Evolutionary conservation across 2,113 vertebrate species (phyloP).

Genomic region (Hystrix cristata): DNA sequence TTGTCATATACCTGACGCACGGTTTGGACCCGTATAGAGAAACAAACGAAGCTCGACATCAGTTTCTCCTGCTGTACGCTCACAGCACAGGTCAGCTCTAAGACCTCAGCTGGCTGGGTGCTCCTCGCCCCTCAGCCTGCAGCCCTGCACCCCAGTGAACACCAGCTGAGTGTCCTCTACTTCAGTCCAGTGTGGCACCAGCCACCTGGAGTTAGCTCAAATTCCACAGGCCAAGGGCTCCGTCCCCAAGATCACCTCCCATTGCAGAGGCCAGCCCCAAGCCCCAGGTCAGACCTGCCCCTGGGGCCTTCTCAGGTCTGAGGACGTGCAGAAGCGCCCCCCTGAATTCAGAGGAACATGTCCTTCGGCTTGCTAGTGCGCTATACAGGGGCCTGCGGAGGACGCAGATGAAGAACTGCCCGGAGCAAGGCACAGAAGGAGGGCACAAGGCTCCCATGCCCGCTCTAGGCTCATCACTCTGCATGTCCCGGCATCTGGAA

Average conservation of each 20-base stretch:
- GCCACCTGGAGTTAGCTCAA: background rate
- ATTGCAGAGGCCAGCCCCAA: background rate
- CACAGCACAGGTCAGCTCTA: too few relatives aligned
- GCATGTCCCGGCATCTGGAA: background rate
- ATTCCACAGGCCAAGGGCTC: background rate
- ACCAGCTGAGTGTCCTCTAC: background rate
- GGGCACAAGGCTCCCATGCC: rapidly evolving
- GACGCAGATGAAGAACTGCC: background rate
- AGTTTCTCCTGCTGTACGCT: background rate
- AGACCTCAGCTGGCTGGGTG: too few relatives aligned
- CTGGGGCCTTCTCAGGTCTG: background rate
- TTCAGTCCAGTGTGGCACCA: background rate
- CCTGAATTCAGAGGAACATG: background rate
- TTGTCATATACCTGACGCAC: background rate
- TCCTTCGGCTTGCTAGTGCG: background rate
- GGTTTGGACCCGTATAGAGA: background rate
- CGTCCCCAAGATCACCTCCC: background rate
- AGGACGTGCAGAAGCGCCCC: background rate
- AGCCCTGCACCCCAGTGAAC: background rate
- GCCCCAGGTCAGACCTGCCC: background rate
- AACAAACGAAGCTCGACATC: background rate
- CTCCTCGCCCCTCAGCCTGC: background rate
- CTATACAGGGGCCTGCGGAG: background rate
- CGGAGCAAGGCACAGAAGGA: background rate
- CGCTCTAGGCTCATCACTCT: too few relatives aligned